Evolutionary conservation across 2,113 vertebrate genomes (phyloP), one percentile per base, ranked within the genome.

Genomic region (Plecturocebus donacophilus): DNA sequence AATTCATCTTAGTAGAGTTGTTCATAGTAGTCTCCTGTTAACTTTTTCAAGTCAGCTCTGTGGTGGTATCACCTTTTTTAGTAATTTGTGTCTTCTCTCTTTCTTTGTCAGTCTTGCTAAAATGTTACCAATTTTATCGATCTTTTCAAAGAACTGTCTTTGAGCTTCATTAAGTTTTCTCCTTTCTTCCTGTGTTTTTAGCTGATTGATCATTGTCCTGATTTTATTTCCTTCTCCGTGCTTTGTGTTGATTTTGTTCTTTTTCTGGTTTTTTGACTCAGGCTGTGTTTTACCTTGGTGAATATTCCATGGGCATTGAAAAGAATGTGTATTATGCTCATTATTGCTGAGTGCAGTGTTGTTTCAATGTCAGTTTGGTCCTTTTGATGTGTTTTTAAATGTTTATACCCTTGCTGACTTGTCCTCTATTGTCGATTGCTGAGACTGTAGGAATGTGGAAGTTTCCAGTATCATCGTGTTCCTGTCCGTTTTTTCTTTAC

Each of bases 1-100:
- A 0, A 13, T 19, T 1, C 40, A 8, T 30, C 77, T 27, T 47
- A 42, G 38, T 56, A 45, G 17, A 23, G 8, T 61, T 61, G 3
- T 38, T 45, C 10, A 0, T 6, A 0, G 21, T 12, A 32, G 16
- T 5, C 14, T 12, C 27, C 42, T 16, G 0, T 61, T 12, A 21
- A 12, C 82, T 21, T n/a, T 4, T 6, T 32, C 1, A 3, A 2
- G 23, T 38, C 38, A 12, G n/a, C n/a, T 8, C 8, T 25, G 32
- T 1, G 16, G 8, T 2, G 14, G 14, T 11, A 3, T 1, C 38
- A 2, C 77, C 32, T 8, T 42, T 70, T 75, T 8, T 8, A 0
- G 77, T 35, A 1, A 77, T 61, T 42, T 83, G 6, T 27, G 8
- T 38, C 68, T n/a, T 68, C 66, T 17, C 14, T 66, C 30, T 21